Evolutionary conservation across 2,113 vertebrate genomes (phyloP), one percentile per base, ranked within the genome.

Genomic region (Chlorodrepanis virens): DNA sequence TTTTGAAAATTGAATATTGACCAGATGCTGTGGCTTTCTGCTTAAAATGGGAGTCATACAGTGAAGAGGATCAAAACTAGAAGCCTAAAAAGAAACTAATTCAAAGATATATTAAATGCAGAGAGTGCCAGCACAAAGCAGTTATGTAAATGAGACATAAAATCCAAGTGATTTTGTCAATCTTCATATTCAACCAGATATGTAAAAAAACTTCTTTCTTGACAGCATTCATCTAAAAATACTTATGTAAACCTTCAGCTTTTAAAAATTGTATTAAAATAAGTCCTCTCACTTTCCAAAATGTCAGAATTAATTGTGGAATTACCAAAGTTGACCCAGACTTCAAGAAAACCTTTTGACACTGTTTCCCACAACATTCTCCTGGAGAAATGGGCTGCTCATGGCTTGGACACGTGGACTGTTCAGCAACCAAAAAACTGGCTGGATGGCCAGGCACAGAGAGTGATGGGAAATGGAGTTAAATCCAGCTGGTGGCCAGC

Each of bases 401-500:
- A 3, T 28, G 23, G 40, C 47, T 76, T 67, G 20, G 25, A 67
- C 1, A 8, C 1, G 0, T 4, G 0, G 21, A 37, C 9, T 14
- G 14, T 19, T 79, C 6, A 2, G 3, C 20, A 33, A 35, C 6
- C 20, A 17, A 53, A 89, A 56, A 65, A 8, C 20, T 27, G 11
- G 3, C 57, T 56, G 63, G 22, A 27, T 24, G 37, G 13, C 5
- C 5, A 2, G 7, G 16, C 20, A 13, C 45, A 45, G 10, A 16
- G 31, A 29, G 11, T 9, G 20, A 39, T 2, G 2, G 31, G 31
- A 40, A 75, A 79, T 1, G 3, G 61, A 59, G 10, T 31, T 20
- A n/a, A 29, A 57, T 20, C 12, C 59, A 77, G 40, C 2, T 50
- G 45, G 54, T 0, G 0, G 42, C 12, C 1, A 0, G 4, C 22